phyloP scores from a whole-genome alignment of 2,888 invertebrate genomes.

The Sabatieria punctata region DNA sequence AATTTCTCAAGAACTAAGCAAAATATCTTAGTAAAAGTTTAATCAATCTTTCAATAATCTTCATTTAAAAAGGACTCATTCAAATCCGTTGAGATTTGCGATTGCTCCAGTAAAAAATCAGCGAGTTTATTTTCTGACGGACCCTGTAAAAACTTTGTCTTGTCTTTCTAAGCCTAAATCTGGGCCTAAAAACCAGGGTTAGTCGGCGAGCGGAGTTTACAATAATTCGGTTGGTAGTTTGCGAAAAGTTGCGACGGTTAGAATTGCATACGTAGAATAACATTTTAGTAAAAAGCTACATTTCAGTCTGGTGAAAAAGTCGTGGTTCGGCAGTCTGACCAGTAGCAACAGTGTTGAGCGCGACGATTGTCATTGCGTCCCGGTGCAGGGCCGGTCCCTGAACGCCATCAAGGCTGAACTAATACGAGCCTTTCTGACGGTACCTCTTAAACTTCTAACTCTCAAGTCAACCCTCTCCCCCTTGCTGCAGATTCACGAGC shows the following conservation, averaged over 20 bases:
- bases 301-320: conserved; percentile 64
- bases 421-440: conserved; percentile 93
- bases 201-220: neutral
- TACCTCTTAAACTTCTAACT: conserved; percentile 41
- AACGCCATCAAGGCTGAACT: conserved; percentile 94
- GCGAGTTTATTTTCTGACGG: too few species aligned
- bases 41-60: too few species aligned
- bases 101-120: too few species aligned
- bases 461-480: neutral
- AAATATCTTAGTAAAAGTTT: too few species aligned
- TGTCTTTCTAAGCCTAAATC: too few species aligned
- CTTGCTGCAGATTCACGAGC: conserved; percentile 62
- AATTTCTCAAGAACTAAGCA: too few species aligned
- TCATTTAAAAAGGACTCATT: too few species aligned
- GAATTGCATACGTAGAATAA: conserved; percentile 3
- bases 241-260: too few species aligned
- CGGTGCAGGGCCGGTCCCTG: conserved; percentile 86
- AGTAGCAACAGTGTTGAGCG: conserved; percentile 58
- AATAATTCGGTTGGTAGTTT: too few species aligned
- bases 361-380: conserved; percentile 87
- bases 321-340: conserved; percentile 95
- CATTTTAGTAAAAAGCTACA: conserved; percentile 8
- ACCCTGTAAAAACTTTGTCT: too few species aligned
- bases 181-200: too few species aligned
- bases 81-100: too few species aligned